Percentiles rank a stretch among this genome's conserved stretches.
Evolutionary conservation across 2,797 vertebrate species (phyloP).

Genomic region (Hoplostethus mediterraneus): DNA sequence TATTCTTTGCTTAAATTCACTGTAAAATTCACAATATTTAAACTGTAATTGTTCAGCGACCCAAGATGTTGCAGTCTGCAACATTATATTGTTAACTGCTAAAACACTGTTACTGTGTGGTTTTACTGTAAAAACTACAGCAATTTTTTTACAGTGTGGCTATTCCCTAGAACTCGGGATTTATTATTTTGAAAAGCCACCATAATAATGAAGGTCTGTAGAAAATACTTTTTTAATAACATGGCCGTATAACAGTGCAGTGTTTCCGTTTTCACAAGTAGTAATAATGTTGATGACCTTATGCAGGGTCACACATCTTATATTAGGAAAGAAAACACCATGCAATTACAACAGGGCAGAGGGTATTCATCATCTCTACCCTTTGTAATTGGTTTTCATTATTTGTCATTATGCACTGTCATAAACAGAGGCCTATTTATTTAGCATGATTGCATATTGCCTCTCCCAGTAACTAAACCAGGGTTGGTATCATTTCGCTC

Average conservation of each 20-base stretch:
- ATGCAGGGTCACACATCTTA: conserved; percentile 21
- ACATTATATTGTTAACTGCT: too few relatives aligned
- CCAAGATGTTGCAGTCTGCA: too few relatives aligned
- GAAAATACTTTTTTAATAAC: not conserved
- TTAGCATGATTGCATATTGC: conserved; percentile 62
- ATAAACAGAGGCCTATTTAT: conserved; percentile 66
- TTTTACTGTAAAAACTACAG: too few relatives aligned
- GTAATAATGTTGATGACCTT: conserved; percentile 27
- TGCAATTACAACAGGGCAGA: conserved; percentile 53
- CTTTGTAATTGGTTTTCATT: conserved; percentile 74
- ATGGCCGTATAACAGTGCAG: not conserved
- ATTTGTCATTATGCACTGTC: conserved; percentile 65
- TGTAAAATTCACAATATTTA: too few relatives aligned
- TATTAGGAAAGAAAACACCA: conserved; percentile 47
- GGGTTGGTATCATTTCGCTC: conserved; percentile 51
- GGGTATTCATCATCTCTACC: conserved; percentile 52
- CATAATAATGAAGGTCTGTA: not conserved
- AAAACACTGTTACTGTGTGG: too few relatives aligned
- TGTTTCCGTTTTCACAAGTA: not conserved
- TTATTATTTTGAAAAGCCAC: too few relatives aligned
- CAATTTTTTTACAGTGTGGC: too few relatives aligned
- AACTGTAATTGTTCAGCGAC: too few relatives aligned
- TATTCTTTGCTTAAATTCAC: too few relatives aligned
- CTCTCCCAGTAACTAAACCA: conserved; percentile 54
- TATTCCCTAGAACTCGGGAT: too few relatives aligned